Evolutionary conservation across 1,140 invertebrate species (phyloP).

Genomic region (Bombus vancouverensis): DNA sequence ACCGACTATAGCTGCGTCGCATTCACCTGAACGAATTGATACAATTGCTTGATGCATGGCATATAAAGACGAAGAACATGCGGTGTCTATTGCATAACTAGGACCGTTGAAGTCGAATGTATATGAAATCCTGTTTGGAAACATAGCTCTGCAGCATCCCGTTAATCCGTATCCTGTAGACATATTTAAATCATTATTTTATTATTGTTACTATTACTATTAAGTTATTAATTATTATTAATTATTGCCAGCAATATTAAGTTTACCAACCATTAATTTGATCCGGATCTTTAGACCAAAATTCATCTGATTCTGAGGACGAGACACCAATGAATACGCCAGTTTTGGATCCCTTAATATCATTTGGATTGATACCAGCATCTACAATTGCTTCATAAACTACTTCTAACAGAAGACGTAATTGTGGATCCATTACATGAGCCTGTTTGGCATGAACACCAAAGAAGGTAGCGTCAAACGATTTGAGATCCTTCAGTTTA

Average conservation of each 20-base stretch:
- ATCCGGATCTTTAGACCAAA: slow-evolving; percentile 89
- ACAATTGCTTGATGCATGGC: slow-evolving; percentile 93
- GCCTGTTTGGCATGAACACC: slow-evolving; percentile 97
- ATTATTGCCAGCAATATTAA: not conserved
- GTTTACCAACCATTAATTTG: slow-evolving; percentile 87
- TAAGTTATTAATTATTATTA: too few relatives aligned
- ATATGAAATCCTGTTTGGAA: slow-evolving; percentile 97
- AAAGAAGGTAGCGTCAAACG: slow-evolving; percentile 97
- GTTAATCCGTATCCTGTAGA: slow-evolving; percentile 90
- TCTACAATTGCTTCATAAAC: slow-evolving; percentile 97
- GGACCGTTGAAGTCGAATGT: slow-evolving; percentile 97
- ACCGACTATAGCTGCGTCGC: slow-evolving; percentile 96
- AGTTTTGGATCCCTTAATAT: slow-evolving; percentile 91
- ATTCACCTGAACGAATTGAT: slow-evolving; percentile 92
- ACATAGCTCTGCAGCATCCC: slow-evolving; percentile 96
- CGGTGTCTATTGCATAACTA: slow-evolving; percentile 96
- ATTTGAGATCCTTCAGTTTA: slow-evolving; percentile 93
- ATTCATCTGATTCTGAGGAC: slow-evolving; percentile 92
- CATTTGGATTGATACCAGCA: slow-evolving; percentile 92
- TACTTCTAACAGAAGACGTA: slow-evolving; percentile 95
- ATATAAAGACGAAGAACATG: slow-evolving; percentile 96
- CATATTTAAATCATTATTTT: not conserved
- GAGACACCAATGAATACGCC: slow-evolving; percentile 96
- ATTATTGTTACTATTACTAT: not conserved
- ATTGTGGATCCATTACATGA: slow-evolving; percentile 97